Evolutionary conservation across 2,888 invertebrate species (phyloP).

Genomic region (Cerceris ruficornis): DNA sequence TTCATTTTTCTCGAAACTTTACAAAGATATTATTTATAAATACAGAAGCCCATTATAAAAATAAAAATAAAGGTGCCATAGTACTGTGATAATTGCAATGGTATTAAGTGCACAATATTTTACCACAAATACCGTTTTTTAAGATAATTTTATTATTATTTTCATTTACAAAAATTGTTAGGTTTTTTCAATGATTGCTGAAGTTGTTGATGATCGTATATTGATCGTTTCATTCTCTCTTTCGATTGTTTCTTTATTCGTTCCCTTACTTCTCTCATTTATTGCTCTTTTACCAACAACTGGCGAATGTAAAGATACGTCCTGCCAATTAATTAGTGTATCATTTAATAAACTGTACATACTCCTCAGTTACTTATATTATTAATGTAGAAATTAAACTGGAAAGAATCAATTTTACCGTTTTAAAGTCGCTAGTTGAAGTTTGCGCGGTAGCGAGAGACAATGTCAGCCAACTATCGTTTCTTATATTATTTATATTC

Average conservation of each 20-base stretch:
- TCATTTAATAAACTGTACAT: no score
- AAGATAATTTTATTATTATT: background rate
- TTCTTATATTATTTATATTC: constrained; percentile 86
- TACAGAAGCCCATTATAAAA: constrained; percentile 16
- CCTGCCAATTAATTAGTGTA: background rate
- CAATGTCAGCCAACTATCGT: constrained; percentile 85
- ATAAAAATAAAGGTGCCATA: constrained; percentile 60
- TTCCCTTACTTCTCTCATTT: constrained; percentile 9
- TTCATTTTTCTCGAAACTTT: constrained; percentile 34
- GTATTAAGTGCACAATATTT: constrained; percentile 12
- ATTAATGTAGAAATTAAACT: no score
- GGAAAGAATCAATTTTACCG: constrained; percentile 50
- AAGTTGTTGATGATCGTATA: background rate
- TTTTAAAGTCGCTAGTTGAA: constrained; percentile 63
- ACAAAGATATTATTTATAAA: constrained; percentile 48
- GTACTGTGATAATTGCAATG: constrained; percentile 30
- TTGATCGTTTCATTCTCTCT: constrained; percentile 1
- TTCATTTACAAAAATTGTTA: background rate
- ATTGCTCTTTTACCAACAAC: background rate
- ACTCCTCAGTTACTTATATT: no score
- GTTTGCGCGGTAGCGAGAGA: constrained; percentile 65
- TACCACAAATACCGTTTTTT: background rate
- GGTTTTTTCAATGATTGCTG: constrained; percentile 1
- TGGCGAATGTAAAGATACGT: background rate
- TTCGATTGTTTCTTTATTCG: background rate